A percentile compares a stretch with the other conserved stretches of the same genome.
Evolutionary conservation across 2,113 vertebrate species (phyloP).

Genomic region (Sardina pilchardus): DNA sequence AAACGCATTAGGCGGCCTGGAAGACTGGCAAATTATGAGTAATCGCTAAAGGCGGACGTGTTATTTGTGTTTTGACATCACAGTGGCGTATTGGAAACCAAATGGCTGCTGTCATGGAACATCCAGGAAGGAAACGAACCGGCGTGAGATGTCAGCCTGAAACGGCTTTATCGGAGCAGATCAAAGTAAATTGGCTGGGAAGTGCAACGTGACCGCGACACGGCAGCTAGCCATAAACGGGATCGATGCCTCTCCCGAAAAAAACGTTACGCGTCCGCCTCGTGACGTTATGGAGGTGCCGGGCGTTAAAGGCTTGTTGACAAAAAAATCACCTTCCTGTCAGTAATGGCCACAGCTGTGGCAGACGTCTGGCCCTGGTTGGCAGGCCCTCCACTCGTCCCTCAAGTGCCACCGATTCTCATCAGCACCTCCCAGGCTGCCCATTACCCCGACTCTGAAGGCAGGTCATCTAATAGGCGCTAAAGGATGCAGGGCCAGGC

Average conservation of each 20-base stretch:
- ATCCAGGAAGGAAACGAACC: slow-evolving; percentile 38
- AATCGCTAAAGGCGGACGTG: slow-evolving; percentile 33
- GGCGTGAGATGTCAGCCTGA: slow-evolving; percentile 59
- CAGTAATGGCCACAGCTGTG: slow-evolving; percentile 70
- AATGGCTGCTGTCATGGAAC: slow-evolving; percentile 43
- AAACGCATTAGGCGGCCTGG: slow-evolving; percentile 21
- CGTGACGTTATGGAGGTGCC: slow-evolving; percentile 47
- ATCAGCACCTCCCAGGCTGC: slow-evolving; percentile 44
- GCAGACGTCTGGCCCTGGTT: slow-evolving; percentile 29
- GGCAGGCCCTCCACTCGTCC: slow-evolving; percentile 5
- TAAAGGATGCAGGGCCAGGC: slow-evolving; percentile 46
- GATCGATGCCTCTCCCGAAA: slow-evolving; percentile 62
- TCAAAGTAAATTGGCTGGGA: slow-evolving; percentile 68
- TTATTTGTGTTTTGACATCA: slow-evolving; percentile 26
- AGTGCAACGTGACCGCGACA: slow-evolving; percentile 50
- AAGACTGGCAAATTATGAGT: slow-evolving; percentile 36
- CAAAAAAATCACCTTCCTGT: slow-evolving; percentile 52
- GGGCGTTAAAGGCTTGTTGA: slow-evolving; percentile 29
- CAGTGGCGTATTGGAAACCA: slow-evolving; percentile 29
- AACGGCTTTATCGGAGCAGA: slow-evolving; percentile 69
- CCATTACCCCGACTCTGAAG: slow-evolving; percentile 42
- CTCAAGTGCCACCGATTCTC: slow-evolving; percentile 53
- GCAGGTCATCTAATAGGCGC: slow-evolving; percentile 44
- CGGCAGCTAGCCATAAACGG: slow-evolving; percentile 53
- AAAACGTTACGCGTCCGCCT: slow-evolving; percentile 46